Percentiles rank a stretch among this genome's conserved stretches.
phyloP scores from a whole-genome alignment of 2,888 invertebrate genomes.

The Diplolepis rosae region DNA sequence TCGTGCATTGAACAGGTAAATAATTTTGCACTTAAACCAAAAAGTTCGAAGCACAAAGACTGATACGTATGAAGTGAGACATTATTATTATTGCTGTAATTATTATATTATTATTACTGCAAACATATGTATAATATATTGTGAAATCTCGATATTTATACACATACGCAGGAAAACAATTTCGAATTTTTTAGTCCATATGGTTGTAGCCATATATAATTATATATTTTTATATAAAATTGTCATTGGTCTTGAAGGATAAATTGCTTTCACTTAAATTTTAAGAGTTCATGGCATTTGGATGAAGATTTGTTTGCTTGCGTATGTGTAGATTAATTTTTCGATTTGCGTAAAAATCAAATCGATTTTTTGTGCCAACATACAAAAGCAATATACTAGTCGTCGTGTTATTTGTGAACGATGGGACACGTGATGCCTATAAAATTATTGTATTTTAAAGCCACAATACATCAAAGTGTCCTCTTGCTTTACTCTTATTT shows the following conservation, averaged over 20 bases:
- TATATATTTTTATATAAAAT: constrained; percentile 11
- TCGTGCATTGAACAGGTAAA: constrained; percentile 26
- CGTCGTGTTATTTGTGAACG: constrained; percentile 50
- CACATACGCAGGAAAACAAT: constrained; percentile 12
- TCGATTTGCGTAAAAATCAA: background rate
- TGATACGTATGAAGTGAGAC: constrained; percentile 64
- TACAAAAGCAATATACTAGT: constrained; percentile 58
- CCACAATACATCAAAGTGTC: constrained; percentile 39
- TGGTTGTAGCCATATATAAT: too few relatives aligned
- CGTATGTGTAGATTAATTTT: constrained; percentile 7
- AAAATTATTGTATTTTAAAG: constrained; percentile 64
- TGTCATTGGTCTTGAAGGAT: background rate
- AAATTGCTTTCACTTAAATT: background rate
- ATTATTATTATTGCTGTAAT: constrained; percentile 37
- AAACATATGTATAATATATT: constrained; percentile 38
- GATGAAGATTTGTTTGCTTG: background rate
- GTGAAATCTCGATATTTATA: background rate
- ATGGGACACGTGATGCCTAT: constrained; percentile 59
- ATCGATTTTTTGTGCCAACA: constrained; percentile 34
- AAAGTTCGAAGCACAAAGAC: constrained; percentile 63
- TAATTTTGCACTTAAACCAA: constrained; percentile 36
- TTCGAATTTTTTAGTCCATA: background rate
- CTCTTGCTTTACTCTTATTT: background rate
- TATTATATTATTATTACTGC: constrained; percentile 41
- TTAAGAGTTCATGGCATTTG: background rate